Conservation (phyloP, 1,140 invertebrate species). For the Neoseiulus cucumeris region DNA sequence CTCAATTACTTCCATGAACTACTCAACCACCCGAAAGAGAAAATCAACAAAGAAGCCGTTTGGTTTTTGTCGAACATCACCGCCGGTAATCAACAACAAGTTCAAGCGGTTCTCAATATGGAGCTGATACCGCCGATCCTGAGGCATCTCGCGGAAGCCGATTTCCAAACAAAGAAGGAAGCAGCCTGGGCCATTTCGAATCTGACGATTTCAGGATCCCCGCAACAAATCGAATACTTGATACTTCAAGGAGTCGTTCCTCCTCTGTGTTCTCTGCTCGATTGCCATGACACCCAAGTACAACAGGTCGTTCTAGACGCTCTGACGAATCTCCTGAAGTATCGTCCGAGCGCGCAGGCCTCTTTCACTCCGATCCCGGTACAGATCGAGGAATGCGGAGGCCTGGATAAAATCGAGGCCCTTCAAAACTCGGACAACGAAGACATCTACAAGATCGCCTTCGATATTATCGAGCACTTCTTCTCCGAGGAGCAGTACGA, state of each 20-base stretch:
- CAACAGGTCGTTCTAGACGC: conserved; percentile 42
- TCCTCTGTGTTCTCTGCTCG: conserved; percentile 35
- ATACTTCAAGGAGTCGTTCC: conserved; percentile 35
- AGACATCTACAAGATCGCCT: conserved; percentile 93
- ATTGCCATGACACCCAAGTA: conserved; percentile 36
- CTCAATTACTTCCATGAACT: conserved; percentile 47
- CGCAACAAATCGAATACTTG: conserved; percentile 43
- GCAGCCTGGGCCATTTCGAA: conserved; percentile 62
- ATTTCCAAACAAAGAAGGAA: conserved; percentile 55
- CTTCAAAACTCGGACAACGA: conserved; percentile 91
- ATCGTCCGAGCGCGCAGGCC: not conserved
- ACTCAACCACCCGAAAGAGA: conserved; percentile 48
- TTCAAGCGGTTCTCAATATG: conserved; percentile 49
- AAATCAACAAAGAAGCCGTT: conserved; percentile 62
- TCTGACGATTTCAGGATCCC: conserved; percentile 47
- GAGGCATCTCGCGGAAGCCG: conserved; percentile 46
- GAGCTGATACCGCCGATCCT: conserved; percentile 45
- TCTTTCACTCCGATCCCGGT: conserved; percentile 9
- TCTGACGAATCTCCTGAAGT: conserved; percentile 37
- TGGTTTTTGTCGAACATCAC: conserved; percentile 65
- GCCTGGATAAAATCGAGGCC: conserved; percentile 83
- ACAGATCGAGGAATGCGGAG: conserved; percentile 63
- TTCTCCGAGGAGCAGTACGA: conserved; percentile 74
- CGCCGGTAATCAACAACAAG: conserved; percentile 50
- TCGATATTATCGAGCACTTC: conserved; percentile 91